A percentile compares a stretch with the other conserved stretches of the same genome.
Evolutionary conservation across 2,888 invertebrate species (phyloP).

Genomic region (Anarsia innoxiella): DNA sequence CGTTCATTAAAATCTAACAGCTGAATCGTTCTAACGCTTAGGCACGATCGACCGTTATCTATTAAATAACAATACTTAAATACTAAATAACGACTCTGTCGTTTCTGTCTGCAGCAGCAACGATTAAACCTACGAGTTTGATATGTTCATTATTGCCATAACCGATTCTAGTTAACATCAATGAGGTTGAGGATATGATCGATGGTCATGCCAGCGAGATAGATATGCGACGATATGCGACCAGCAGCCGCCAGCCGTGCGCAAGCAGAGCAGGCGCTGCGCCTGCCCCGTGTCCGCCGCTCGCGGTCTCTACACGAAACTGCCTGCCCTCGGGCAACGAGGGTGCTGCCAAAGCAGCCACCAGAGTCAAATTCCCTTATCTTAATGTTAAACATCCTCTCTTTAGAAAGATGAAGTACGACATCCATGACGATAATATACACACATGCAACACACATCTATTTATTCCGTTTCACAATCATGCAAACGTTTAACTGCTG

Average conservation of each 20-base stretch:
- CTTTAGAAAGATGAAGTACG: conserved; percentile 69
- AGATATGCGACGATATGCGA: too few relatives aligned
- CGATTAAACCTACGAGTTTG: conserved; percentile 45
- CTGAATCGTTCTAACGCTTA: conserved; percentile 23
- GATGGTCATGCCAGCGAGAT: conserved; percentile 50
- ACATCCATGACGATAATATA: conserved; percentile 62
- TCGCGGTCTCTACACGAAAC: conserved; percentile 72
- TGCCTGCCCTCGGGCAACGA: conserved; percentile 46
- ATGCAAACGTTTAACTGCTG: conserved; percentile 57
- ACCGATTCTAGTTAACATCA: conserved; percentile 25
- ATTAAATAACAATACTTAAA: conserved; percentile 38
- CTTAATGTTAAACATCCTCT: conserved; percentile 66
- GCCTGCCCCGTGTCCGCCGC: too few relatives aligned
- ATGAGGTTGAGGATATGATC: conserved; percentile 32
- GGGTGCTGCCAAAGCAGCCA: conserved; percentile 54
- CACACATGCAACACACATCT: conserved; percentile 75
- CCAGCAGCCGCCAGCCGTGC: conserved; percentile 32
- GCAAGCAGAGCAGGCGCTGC: conserved; percentile 30
- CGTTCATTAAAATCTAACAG: conserved; percentile 13
- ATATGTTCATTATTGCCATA: conserved; percentile 67
- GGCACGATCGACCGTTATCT: conserved; percentile 36
- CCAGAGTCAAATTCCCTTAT: conserved; percentile 72
- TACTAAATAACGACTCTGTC: conserved; percentile 56
- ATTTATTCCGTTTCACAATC: conserved; percentile 62
- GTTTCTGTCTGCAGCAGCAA: conserved; percentile 36